Evolutionary conservation across 2,888 invertebrate genomes (phyloP).

Genomic region (Acleris emargana): DNA sequence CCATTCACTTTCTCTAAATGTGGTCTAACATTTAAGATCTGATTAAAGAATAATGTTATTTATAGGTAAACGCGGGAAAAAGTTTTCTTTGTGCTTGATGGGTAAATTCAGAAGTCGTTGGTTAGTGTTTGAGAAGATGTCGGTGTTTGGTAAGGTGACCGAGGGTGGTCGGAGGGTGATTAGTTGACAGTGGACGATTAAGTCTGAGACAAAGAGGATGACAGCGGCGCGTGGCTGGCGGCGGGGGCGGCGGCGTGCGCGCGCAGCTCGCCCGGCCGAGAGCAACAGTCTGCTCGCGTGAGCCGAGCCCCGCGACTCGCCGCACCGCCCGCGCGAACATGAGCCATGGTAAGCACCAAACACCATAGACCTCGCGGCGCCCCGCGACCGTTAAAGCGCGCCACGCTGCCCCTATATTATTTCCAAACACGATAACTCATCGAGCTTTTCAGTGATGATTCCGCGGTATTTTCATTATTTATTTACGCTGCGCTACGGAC

Average conservation of each 20-base stretch:
- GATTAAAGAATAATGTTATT: too few relatives aligned
- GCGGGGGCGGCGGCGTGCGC: slow-evolving; percentile 58
- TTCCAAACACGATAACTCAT: slow-evolving; percentile 35
- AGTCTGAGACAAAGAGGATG: slow-evolving; percentile 63
- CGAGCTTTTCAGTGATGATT: slow-evolving; percentile 69
- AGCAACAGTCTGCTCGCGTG: slow-evolving; percentile 82
- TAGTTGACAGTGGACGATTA: slow-evolving; percentile 61
- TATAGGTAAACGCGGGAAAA: slow-evolving; percentile 18
- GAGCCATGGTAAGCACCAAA: slow-evolving; percentile 73
- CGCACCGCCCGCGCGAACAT: slow-evolving; percentile 64
- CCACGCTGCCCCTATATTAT: slow-evolving; percentile 9
- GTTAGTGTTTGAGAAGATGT: too few relatives aligned
- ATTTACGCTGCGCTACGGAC: slow-evolving; percentile 58
- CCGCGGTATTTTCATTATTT: slow-evolving; percentile 64
- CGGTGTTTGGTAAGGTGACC: background rate
- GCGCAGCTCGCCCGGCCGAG: slow-evolving; percentile 70
- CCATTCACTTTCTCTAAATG: too few relatives aligned
- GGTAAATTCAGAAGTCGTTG: too few relatives aligned
- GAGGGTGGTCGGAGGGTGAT: slow-evolving; percentile 35
- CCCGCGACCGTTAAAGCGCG: slow-evolving; percentile 34
- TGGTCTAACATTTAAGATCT: too few relatives aligned
- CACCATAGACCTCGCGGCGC: slow-evolving; percentile 48
- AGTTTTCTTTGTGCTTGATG: background rate
- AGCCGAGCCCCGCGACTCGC: slow-evolving; percentile 66
- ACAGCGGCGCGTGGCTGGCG: slow-evolving; percentile 50